Evolutionary conservation across 2,888 invertebrate species (phyloP).

Genomic region (Hymenopus coronatus): DNA sequence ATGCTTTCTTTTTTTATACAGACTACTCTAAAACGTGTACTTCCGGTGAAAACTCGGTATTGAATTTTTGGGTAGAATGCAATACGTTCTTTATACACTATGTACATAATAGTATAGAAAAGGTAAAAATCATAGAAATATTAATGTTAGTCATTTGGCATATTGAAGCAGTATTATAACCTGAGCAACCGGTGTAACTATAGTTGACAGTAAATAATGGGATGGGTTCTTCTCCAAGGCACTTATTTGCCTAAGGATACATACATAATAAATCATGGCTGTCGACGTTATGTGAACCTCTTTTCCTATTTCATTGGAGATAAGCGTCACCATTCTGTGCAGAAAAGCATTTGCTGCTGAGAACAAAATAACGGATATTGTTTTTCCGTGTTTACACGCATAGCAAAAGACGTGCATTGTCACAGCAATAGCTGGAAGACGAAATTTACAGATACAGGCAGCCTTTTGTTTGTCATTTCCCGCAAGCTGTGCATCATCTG

Average conservation of each 20-base stretch:
- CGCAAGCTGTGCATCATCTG: conserved; percentile 37
- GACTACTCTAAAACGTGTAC: too few relatives aligned
- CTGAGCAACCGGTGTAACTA: too few relatives aligned
- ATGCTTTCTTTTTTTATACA: too few relatives aligned
- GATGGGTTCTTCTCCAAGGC: too few relatives aligned
- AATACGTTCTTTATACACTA: too few relatives aligned
- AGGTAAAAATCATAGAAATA: too few relatives aligned
- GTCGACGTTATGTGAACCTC: not conserved
- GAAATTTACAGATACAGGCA: conserved; percentile 26
- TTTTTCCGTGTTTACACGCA: conserved; percentile 29
- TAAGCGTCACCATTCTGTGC: not conserved
- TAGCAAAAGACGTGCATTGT: conserved; percentile 10
- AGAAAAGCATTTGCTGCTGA: conserved; percentile 18
- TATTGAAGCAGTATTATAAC: too few relatives aligned
- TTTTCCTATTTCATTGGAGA: not conserved
- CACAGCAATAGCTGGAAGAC: conserved; percentile 12
- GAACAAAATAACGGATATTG: conserved; percentile 31
- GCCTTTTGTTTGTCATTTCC: conserved; percentile 47
- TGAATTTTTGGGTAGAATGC: too few relatives aligned
- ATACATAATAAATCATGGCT: not conserved
- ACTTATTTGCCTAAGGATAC: not conserved
- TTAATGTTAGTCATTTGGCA: too few relatives aligned
- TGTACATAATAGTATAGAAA: too few relatives aligned
- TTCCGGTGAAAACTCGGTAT: too few relatives aligned
- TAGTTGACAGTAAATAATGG: too few relatives aligned